Evolutionary conservation across 92 coral and sea anemone genomes (phyloP), one percentile per base, ranked within the genome.

Genomic region (Zoanthus gigantus): DNA sequence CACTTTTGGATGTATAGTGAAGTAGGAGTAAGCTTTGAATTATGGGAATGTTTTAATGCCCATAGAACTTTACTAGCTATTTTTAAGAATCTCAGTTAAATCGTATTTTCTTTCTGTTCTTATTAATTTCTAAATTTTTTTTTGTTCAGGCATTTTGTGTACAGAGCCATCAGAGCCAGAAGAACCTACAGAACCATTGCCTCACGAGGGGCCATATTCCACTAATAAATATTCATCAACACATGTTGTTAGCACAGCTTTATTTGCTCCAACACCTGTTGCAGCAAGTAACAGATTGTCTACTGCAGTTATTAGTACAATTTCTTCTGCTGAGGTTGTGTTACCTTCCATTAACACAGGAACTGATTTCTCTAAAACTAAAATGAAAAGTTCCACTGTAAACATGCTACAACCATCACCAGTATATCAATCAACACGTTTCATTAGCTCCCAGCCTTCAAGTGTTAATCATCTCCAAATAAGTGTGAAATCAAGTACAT

Each of bases 121-220:
- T 34, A 34, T 1, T 50, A 47, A 4, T 47, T 47, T 50, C 9
- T 50, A 50, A 7, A 11, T 69, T 52, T 54, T 52, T n/a, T 81
- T 23, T 66, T 29, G 4, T 81, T 29, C 57, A 65, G 75, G 75
- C 46, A 68, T 81, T 42, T 65, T 81, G 17, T 29, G 44, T 44
- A 37, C 84, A 66, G 75, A 18, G 45, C 57, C 72, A 32, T 0
- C 56, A 17, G 72, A 78, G 6, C 57, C 56, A 28, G 83, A 56
- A 45, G 83, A 78, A 60, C 83, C 75, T 17, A 81, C 85, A 65
- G 63, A 81, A 12, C 85, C 75, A 17, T 44, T 50, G 7, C 85
- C 85, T 29, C 85, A 81, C 5, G 85, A 81, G 34, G 85, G 85
- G 7, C 85, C 85, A 4, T 65, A 81, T 18, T 52, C 81, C 15